Evolutionary conservation across 2,888 invertebrate genomes (phyloP).

Genomic region (Leptinotarsa tumamoca): DNA sequence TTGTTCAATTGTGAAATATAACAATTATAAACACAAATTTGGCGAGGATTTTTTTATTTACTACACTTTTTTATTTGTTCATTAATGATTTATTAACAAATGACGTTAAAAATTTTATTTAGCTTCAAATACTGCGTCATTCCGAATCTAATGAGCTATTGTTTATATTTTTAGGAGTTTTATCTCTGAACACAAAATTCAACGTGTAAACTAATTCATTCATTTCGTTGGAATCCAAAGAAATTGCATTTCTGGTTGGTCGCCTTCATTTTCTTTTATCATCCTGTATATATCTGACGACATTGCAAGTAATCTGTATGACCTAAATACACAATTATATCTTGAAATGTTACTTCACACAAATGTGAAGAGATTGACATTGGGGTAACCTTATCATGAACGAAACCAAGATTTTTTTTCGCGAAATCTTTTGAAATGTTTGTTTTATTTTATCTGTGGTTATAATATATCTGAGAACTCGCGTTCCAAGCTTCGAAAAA

Average conservation of each 20-base stretch:
- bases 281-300: background rate
- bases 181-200: no score
- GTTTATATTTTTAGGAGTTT: no score
- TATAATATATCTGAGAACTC: constrained; percentile 14
- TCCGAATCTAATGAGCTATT: no score
- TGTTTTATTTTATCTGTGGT: constrained; percentile 19
- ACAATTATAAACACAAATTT: no score
- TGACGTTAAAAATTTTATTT: no score
- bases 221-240: background rate
- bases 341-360: constrained; percentile 12
- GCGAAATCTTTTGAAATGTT: constrained; percentile 27
- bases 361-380: constrained; percentile 19
- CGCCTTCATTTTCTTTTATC: background rate
- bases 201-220: no score
- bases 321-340: constrained; percentile 22
- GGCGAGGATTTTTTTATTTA: no score
- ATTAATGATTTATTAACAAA: no score
- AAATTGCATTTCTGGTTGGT: background rate
- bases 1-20: no score
- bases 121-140: no score
- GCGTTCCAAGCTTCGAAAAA: constrained; percentile 3
- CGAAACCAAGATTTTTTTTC: constrained; percentile 3
- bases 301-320: constrained; percentile 21
- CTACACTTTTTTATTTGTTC: no score
- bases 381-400: constrained; percentile 22